phyloP scores from a whole-genome alignment of 2,113 vertebrate species.

The Bombycilla garrulus region DNA sequence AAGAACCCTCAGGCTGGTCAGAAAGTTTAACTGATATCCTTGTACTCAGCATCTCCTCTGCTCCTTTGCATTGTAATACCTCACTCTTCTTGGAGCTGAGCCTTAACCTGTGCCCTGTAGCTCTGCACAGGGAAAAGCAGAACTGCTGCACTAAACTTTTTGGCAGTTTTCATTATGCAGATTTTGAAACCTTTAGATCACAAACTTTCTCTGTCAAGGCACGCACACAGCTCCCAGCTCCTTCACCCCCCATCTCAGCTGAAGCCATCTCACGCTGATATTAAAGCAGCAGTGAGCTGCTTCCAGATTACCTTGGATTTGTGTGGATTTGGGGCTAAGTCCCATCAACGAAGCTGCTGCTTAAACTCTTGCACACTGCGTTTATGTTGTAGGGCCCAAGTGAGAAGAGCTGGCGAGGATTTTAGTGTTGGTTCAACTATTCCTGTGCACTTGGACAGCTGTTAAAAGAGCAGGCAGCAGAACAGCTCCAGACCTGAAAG shows the following conservation, averaged over 20 bases:
- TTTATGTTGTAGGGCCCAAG: not conserved
- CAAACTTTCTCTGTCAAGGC: not conserved
- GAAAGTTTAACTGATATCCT: not conserved
- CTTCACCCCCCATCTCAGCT: not conserved
- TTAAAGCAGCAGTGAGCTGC: not conserved
- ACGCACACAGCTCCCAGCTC: not conserved
- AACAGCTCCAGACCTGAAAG: slow-evolving; percentile 26
- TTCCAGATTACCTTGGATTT: slow-evolving; percentile 33
- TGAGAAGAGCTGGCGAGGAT: not conserved
- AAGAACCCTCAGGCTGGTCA: not conserved
- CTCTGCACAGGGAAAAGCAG: not conserved
- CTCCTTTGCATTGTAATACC: not conserved
- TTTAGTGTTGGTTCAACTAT: not conserved
- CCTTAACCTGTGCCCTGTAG: not conserved
- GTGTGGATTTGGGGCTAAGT: not conserved
- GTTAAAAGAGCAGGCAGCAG: slow-evolving; percentile 12
- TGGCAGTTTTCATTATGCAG: not conserved
- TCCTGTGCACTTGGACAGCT: not conserved
- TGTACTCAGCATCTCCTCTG: not conserved
- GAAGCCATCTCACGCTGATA: not conserved
- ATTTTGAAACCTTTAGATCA: not conserved
- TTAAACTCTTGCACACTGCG: not conserved
- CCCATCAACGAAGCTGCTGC: not conserved
- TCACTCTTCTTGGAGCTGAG: not conserved
- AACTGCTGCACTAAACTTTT: not conserved